Percentiles rank a stretch among this genome's conserved stretches.
Evolutionary conservation across 2,113 vertebrate species (phyloP).

Genomic region (Perca flavescens): DNA sequence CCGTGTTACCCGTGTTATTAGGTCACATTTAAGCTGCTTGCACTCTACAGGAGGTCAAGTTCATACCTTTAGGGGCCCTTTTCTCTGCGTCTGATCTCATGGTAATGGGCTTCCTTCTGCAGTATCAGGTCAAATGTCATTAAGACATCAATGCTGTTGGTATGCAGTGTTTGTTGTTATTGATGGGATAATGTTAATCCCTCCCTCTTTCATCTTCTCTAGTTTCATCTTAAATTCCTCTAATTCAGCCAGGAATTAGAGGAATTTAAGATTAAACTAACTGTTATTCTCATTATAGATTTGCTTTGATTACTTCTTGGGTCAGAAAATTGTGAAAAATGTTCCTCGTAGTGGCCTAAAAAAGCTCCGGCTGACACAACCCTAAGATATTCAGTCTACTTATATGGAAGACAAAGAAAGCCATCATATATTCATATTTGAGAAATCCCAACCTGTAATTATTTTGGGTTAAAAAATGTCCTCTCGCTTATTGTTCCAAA

Average conservation of each 20-base stretch:
- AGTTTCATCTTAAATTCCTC: no score
- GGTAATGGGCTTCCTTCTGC: slow-evolving; percentile 15
- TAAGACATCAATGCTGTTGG: neutral
- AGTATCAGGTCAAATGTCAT: slow-evolving; percentile 19
- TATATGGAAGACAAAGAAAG: neutral
- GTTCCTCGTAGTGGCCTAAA: neutral
- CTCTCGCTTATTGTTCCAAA: neutral
- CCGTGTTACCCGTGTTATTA: slow-evolving; percentile 5
- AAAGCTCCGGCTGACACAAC: neutral
- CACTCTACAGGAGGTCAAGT: slow-evolving; percentile 41
- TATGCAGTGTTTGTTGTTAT: neutral
- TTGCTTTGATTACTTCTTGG: neutral
- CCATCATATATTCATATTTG: neutral
- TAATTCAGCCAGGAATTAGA: no score
- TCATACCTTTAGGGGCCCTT: neutral
- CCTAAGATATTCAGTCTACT: neutral
- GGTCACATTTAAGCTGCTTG: slow-evolving; percentile 28
- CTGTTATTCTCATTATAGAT: neutral
- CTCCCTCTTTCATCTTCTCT: neutral
- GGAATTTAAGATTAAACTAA: no score
- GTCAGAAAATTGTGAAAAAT: neutral
- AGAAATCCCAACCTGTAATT: neutral
- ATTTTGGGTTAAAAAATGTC: neutral
- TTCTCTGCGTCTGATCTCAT: slow-evolving; percentile 6
- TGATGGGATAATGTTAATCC: neutral